Percentiles rank a stretch among this genome's conserved stretches.
Conservation (phyloP, 1,140 invertebrate genomes). For the Drosophila ohnishii region DNA sequence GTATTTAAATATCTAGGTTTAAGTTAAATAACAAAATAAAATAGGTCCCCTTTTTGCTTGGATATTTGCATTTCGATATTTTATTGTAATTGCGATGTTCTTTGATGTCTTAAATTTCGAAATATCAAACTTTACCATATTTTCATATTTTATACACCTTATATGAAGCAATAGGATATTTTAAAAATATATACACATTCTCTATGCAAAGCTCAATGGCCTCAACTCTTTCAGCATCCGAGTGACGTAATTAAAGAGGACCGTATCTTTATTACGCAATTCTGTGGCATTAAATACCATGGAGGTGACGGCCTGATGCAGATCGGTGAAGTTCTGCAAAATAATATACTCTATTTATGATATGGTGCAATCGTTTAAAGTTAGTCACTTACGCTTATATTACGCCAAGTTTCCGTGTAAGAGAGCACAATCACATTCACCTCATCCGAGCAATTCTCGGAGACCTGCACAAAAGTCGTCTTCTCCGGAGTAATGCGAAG, state of each 20-base stretch:
- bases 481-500: slow-evolving; percentile 62
- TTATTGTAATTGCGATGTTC: too few species aligned
- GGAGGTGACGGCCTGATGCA: slow-evolving; percentile 66
- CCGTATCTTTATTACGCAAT: slow-evolving; percentile 56
- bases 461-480: slow-evolving; percentile 65
- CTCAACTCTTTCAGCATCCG: slow-evolving; percentile 58
- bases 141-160: too few species aligned
- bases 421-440: slow-evolving; percentile 55
- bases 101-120: too few species aligned
- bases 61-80: too few species aligned
- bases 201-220: slow-evolving; percentile 64
- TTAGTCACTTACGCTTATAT: slow-evolving; percentile 53
- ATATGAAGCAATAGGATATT: background rate
- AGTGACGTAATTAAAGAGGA: slow-evolving; percentile 57
- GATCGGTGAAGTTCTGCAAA: slow-evolving; percentile 58
- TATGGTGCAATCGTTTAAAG: background rate
- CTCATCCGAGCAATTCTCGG: slow-evolving; percentile 70
- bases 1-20: too few species aligned
- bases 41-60: too few species aligned
- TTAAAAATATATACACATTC: slow-evolving; percentile 10
- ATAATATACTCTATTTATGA: too few species aligned
- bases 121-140: too few species aligned
- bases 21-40: too few species aligned
- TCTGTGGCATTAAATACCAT: slow-evolving; percentile 61
- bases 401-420: slow-evolving; percentile 69